These are phyloP conservation scores for Vireo griseus DNA, from an alignment of 2,797 vertebrate species.

Conservation along the genomic window DNA sequence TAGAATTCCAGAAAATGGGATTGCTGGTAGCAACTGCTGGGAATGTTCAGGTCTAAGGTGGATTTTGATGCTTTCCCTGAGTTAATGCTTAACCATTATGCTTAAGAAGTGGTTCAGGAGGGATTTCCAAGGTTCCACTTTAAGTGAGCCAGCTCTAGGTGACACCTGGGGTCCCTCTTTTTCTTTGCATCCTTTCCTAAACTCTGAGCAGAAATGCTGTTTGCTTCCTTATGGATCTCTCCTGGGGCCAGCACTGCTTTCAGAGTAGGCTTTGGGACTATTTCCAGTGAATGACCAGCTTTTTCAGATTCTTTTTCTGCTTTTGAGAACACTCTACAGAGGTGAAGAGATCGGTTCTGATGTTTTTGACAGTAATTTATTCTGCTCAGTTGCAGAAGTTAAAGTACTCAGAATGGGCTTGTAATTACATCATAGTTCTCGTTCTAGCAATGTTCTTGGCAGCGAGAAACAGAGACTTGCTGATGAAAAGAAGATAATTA, in stretches of 20 bases:
- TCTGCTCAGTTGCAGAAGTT: not conserved
- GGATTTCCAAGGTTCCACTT: not conserved
- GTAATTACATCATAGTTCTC: not conserved
- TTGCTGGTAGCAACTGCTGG: not conserved
- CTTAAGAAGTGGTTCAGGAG: not conserved
- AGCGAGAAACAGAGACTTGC: not conserved
- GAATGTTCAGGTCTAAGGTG: not conserved
- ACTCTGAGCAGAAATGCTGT: not conserved
- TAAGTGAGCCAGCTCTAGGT: not conserved
- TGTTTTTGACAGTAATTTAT: not conserved
- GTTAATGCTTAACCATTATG: not conserved
- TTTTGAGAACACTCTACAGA: not conserved
- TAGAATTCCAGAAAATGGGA: not conserved
- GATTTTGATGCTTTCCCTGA: not conserved
- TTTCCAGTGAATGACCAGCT: not conserved
- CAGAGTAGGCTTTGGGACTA: not conserved
- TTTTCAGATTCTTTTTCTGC: not conserved
- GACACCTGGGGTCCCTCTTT: not conserved
- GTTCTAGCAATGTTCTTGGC: not conserved
- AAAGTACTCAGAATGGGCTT: not conserved
- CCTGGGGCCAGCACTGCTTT: not conserved
- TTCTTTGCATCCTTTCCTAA: not conserved
- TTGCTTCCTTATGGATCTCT: not conserved
- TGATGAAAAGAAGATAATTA: not conserved
- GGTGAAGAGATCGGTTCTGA: not conserved